Base-by-base conservation (phyloP, 2,113 vertebrate species). In the Mungos mungo region DNA sequence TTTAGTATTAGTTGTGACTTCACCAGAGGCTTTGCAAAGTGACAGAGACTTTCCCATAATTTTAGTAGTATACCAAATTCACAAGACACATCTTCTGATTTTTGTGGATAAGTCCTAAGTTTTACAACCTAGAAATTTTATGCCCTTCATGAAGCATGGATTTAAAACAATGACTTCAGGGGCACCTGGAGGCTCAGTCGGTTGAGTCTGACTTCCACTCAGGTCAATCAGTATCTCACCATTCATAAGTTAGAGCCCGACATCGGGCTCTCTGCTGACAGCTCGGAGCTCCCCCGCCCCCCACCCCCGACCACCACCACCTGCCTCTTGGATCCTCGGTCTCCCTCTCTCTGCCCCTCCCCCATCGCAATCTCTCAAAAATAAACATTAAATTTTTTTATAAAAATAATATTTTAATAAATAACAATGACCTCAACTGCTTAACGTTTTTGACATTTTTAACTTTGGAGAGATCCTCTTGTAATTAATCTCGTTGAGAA, bases 41-140 rank as follows among this genome's bases (percentile, higher is more conserved):
- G 63, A 86, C 12, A 54, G 0, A 54, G 69, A 88, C 81, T 87
- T 74, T 66, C 31, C 52, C 19, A 69, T 52, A 91, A 95, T 74
- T 93, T 81, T 93, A 95, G 68, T 88, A 41, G 50, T 50, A 29
- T 10, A 12, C 57, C 19, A 81, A 8, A 77, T 14, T 71, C 79
- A 71, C 14, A 19, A 84, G 77, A 92, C 12, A 21, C 11, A 38
- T 27, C 52, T 80, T 60, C 47, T 82, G n/a, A 82, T 41, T 89
- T 88, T 76, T 85, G 57, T 76, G 41, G 41, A 25, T 60, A 41
- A 90, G 23, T 47, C 21, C 57, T 47, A 85, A 69, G 29, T 92
- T 82, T 97, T 92, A 79, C 74, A 76, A 84, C 12, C 31, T 35
- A 87, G 16, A 90, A 92, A 72, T n/a, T 47, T 86, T 29, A 92